A percentile compares a stretch with the other conserved stretches of the same genome.
Evolutionary conservation across 2,888 invertebrate genomes (phyloP).

Genomic region (Agrochola macilenta): DNA sequence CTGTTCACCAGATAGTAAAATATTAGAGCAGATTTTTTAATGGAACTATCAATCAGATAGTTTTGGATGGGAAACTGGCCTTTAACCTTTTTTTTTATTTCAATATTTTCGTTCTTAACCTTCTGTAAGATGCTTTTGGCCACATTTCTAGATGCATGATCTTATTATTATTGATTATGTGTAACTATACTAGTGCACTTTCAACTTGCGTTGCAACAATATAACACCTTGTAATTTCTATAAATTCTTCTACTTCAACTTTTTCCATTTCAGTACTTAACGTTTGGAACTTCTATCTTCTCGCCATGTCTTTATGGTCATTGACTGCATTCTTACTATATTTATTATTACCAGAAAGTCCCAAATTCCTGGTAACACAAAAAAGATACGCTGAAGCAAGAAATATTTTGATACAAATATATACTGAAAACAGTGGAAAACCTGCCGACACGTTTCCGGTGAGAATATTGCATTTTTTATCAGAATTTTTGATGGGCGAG

Average conservation of each 20-base stretch:
- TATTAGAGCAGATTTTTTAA: background rate
- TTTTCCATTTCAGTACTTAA: conserved; percentile 78
- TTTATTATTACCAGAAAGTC: conserved; percentile 81
- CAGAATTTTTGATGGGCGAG: conserved; percentile 10
- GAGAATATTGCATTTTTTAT: conserved; percentile 60
- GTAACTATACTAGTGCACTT: background rate
- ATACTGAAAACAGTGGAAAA: conserved; percentile 80
- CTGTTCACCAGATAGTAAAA: background rate
- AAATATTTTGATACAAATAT: conserved; percentile 78
- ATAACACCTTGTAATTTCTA: background rate
- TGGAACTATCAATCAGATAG: background rate
- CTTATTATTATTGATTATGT: background rate
- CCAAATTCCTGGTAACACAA: conserved; percentile 81
- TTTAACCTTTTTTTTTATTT: background rate
- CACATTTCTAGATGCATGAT: background rate
- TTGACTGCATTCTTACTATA: conserved; percentile 75
- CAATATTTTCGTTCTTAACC: background rate
- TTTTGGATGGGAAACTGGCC: background rate
- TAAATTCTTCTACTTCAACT: background rate
- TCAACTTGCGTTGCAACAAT: background rate
- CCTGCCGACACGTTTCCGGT: conserved; percentile 79
- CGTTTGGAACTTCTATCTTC: conserved; percentile 84
- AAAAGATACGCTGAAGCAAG: conserved; percentile 81
- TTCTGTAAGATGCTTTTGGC: background rate
- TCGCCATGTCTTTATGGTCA: conserved; percentile 77